Evolutionary conservation across 1,140 invertebrate genomes (phyloP), one percentile per base, ranked within the genome.

Genomic region (Proales similis): DNA sequence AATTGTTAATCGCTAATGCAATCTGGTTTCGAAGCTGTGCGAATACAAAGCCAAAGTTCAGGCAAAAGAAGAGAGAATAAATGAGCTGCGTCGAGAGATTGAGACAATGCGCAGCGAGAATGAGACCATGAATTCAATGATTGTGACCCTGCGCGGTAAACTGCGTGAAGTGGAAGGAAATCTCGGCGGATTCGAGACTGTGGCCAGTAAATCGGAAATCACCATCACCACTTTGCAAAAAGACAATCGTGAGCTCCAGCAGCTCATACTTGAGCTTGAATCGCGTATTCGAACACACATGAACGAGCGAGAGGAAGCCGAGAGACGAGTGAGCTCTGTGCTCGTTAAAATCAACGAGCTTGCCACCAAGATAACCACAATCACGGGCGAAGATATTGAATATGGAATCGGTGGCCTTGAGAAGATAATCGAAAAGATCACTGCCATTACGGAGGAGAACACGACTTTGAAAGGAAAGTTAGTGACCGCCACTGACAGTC

Each of bases 401-500:
- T 48, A n/a, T 22, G 63, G 36, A 33, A 33, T 17, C 19, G 27
- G 32, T 20, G 27, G 20, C 5, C 27, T 53, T 5, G 45, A 53
- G 5, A 20, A 33, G 14, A 42, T 57, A 3, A 42, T 42, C 6
- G 32, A 19, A 22, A 57, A 51, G 72, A 49, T 75, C 20, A 68
- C 66, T 48, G 73, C 74, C 63, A 60, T 71, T 29, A 66, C 70
- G 3, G 69, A 72, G 51, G 75, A 77, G 53, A 76, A 75, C 67
- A 70, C 72, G 4, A 68, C 73, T 64, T 64, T 76, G 20, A 74
- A 71, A 49, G 74, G 75, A 5, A 74, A 71, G 65, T 63, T 75
- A 20, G 48, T 71, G 1, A 73, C 69, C 4, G 46, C 75, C 53
- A 70, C 67, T 64, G 74, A 76, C 64, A 64, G 67, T 6, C 33